Evolutionary conservation across 2,797 vertebrate species (phyloP), one percentile per base, ranked within the genome.

Genomic region (Danio kyathit): DNA sequence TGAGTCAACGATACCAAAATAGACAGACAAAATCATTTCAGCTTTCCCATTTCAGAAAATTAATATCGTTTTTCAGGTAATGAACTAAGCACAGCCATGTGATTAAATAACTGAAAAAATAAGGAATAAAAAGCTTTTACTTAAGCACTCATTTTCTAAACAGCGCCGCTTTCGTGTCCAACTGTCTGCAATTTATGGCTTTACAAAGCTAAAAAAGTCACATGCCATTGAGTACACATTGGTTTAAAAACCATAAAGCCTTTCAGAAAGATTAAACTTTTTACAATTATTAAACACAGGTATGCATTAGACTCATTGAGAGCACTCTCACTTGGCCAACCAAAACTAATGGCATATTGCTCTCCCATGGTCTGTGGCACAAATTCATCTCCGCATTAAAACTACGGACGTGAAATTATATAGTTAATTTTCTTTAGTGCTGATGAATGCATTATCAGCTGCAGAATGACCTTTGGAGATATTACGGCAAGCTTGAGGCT

Each of bases 371-470:
- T 63, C 66, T 51, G 64, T 57, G 38, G 65, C 52, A 41, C 80
- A 78, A 82, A 79, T 82, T 60, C 69, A 52, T 69, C 51, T 76
- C 16, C 57, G 51, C 74, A 74, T 70, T 82, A 73, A 76, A 79
- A 46, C 63, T 72, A 54, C 11, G 5, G 73, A 82, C 43, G 56
- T 76, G 54, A 73, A 80, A 83, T 83, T 63, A 76, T 80, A 69
- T 66, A 70, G 76, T 80, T 73, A 29, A 83, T 85, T 80, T 80
- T 82, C 81, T 63, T 65, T 81, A 72, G 61, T 78, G 79, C 79
- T 81, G 79, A 83, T 85, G 79, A 81, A 71, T 81, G 74, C 78
- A 81, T 83, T 83, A 80, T 80, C 63, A 63, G 76, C 73, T 76
- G 76, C 13, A 61, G 56, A 56, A 74, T 74, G 73, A 80, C 69